Evolutionary conservation across 2,888 invertebrate species (phyloP).

Genomic region (Actias luna): DNA sequence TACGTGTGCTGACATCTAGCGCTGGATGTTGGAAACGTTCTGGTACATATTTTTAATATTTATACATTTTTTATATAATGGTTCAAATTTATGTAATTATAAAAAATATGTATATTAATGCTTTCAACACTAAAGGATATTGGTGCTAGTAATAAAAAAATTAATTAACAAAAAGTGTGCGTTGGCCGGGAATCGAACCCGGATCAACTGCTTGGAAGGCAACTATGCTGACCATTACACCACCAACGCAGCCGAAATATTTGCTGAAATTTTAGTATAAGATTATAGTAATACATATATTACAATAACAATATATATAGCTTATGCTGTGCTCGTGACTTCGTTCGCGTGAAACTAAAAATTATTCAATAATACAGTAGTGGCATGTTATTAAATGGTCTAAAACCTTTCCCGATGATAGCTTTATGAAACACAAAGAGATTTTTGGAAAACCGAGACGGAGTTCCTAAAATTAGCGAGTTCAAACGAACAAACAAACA

Average conservation of each 20-base stretch:
- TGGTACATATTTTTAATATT: not conserved
- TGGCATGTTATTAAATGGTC: too few species aligned
- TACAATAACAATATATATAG: too few species aligned
- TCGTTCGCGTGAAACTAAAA: too few species aligned
- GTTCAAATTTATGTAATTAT: not conserved
- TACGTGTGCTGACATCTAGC: not conserved
- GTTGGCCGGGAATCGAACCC: conserved; percentile 83
- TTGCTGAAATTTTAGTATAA: not conserved
- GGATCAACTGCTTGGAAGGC: conserved; percentile 84
- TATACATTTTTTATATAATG: not conserved
- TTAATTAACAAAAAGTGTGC: conserved; percentile 56
- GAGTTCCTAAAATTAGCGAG: too few species aligned
- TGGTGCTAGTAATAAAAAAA: not conserved
- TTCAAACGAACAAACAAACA: too few species aligned
- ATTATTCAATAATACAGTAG: too few species aligned
- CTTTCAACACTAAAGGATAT: too few species aligned
- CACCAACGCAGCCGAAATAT: conserved; percentile 66
- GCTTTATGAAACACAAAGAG: too few species aligned
- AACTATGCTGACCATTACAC: conserved; percentile 84
- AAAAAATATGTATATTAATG: not conserved
- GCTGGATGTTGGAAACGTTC: not conserved
- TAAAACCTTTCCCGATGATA: too few species aligned
- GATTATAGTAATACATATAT: not conserved
- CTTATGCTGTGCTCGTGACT: too few species aligned
- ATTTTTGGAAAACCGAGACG: too few species aligned